A percentile compares a stretch with the other conserved stretches of the same genome.
phyloP scores from a whole-genome alignment of 2,797 vertebrate genomes.

The Mustela erminea region DNA sequence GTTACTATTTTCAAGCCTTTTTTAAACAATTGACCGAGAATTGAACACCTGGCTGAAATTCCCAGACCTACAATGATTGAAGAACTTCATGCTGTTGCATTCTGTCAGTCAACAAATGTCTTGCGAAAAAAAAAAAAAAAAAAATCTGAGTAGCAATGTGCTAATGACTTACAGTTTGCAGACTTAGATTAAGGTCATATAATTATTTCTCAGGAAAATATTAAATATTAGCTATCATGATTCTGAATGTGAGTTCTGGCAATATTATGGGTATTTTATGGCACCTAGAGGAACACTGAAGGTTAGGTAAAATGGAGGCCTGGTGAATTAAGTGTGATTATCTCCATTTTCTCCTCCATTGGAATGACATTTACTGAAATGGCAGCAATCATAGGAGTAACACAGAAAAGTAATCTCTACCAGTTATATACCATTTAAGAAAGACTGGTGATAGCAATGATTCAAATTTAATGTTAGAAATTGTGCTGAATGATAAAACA shows the following conservation, averaged over 20 bases:
- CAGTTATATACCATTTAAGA: not conserved
- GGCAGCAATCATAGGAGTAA: not conserved
- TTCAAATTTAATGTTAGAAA: slow-evolving; percentile 2
- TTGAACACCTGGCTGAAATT: not conserved
- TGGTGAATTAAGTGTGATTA: not conserved
- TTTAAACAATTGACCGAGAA: not conserved
- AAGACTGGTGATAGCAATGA: not conserved
- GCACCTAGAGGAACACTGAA: not conserved
- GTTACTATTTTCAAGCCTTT: not conserved
- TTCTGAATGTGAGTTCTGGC: not conserved
- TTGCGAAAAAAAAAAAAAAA: slow-evolving; percentile 28
- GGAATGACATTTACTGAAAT: slow-evolving; percentile 2
- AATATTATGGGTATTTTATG: not conserved
- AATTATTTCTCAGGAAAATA: slow-evolving; percentile 26
- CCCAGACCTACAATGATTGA: not conserved
- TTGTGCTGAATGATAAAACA: not conserved
- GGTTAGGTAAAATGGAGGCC: not conserved
- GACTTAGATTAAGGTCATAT: not conserved
- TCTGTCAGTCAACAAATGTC: not conserved
- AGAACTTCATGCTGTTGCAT: not conserved
- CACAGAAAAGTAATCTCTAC: not conserved
- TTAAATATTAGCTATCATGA: slow-evolving; percentile 9
- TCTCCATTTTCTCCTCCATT: not conserved
- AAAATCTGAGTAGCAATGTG: not conserved
- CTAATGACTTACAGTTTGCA: not conserved